phyloP scores from a whole-genome alignment of 1,140 invertebrate species.

The Drosophila burlai region DNA sequence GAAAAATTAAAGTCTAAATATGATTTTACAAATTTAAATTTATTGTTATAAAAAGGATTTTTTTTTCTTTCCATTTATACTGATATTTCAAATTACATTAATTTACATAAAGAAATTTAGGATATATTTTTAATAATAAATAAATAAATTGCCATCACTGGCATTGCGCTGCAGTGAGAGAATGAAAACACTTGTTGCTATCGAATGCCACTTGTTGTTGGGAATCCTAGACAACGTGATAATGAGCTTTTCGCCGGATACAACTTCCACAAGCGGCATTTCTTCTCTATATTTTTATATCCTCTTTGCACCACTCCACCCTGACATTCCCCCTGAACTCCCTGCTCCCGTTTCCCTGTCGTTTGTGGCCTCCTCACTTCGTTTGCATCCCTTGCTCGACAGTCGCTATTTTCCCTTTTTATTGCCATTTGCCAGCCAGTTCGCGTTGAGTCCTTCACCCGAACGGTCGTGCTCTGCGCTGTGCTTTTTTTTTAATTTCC shows the following conservation, averaged over 20 bases:
- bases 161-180: too few relatives aligned
- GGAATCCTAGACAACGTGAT: conserved; percentile 54
- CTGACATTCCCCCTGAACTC: too few relatives aligned
- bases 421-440: conserved; percentile 49
- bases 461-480: conserved; percentile 54
- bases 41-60: too few relatives aligned
- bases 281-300: conserved; percentile 25
- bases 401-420: conserved; percentile 34
- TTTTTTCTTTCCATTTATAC: too few relatives aligned
- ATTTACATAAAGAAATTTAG: neutral
- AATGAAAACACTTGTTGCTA: conserved; percentile 37
- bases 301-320: conserved; percentile 6
- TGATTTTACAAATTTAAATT: too few relatives aligned
- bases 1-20: too few relatives aligned
- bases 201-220: conserved; percentile 42
- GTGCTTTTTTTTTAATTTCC: conserved; percentile 15
- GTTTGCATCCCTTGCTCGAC: conserved; percentile 32
- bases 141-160: neutral
- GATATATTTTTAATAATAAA: neutral
- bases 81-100: too few relatives aligned
- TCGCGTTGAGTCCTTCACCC: conserved; percentile 48
- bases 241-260: conserved; percentile 43
- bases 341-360: neutral
- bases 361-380: conserved; percentile 32
- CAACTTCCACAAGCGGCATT: conserved; percentile 33